Base-by-base conservation (phyloP, 2,888 invertebrate genomes). In the Germaria angustata region DNA sequence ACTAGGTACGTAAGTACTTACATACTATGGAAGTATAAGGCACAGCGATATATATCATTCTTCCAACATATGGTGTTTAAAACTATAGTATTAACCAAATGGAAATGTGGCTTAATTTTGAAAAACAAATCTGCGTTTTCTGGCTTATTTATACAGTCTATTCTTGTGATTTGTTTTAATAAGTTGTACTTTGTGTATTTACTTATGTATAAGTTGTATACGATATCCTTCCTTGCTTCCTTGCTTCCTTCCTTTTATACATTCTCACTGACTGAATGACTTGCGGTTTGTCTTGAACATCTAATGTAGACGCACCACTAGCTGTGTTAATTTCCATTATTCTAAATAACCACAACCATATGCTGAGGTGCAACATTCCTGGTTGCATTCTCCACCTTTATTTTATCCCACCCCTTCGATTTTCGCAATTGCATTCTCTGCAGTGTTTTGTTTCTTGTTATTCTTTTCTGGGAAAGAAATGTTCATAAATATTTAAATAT, bases 261-360 rank as follows among this genome's bases (percentile, higher is more conserved):
- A 46, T 36, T n/a, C 36, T 61, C 44, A 53, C 49, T 51, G 44
- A 55, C 34, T 57, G 80, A 75, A 69, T 72, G 72, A 66, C 71
- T 77, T 81, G 76, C 72, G 72, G 81, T 66, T 53, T 66, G 61
- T 66, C 71, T 69, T 72, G 59, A 81, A 51, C 41, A 61, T 59
- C 66, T 66, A 72, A n/a, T 15, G 66, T 15, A 76, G 34, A 71
- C 36, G 28, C 8, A 49, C 63, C 63, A 65, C 49, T 24, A n/a
- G 28, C 17, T 55, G 46, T 13, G 22, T 76, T 49, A n/a, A 28
- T 39, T 49, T 68, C 15, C 20, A 41, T 51, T 39, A 51, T 68
- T 68, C 15, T 53, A 17, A 41, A 68, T 32, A 44, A 69, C 51
- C 53, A 28, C 59, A 61, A 51, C 22, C 39, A 59, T 59, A 41